Evolutionary conservation across 2,113 vertebrate genomes (phyloP).

Genomic region (Platycercus adscitus): DNA sequence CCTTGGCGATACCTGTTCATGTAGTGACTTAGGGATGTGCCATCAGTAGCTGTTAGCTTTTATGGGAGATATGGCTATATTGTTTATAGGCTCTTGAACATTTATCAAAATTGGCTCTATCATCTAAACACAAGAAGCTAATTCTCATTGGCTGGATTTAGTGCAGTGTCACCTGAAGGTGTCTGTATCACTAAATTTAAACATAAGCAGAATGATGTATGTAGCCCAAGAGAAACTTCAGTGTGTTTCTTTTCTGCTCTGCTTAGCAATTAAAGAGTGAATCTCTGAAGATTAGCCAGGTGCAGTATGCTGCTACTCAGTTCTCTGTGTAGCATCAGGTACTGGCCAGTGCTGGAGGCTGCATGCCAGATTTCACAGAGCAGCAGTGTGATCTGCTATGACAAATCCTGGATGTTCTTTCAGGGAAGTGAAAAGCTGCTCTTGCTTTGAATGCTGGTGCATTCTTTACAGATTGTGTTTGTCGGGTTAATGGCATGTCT

Average conservation of each 20-base stretch:
- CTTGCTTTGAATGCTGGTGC: neutral
- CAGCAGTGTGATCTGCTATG: neutral
- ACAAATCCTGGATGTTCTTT: slow-evolving; percentile 2
- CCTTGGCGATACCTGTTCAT: neutral
- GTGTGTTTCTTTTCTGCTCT: neutral
- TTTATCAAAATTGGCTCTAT: neutral
- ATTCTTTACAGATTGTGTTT: neutral
- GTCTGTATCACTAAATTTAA: slow-evolving; percentile 22
- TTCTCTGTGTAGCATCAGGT: slow-evolving; percentile 1
- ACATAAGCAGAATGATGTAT: slow-evolving; percentile 1
- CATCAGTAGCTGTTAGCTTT: neutral
- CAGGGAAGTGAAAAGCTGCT: neutral
- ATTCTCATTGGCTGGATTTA: slow-evolving; percentile 39
- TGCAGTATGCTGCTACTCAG: slow-evolving; percentile 18
- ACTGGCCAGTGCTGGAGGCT: neutral
- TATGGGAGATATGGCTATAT: neutral
- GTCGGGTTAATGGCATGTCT: neutral
- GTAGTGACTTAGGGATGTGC: neutral
- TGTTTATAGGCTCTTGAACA: neutral
- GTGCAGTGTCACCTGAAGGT: slow-evolving; percentile 16
- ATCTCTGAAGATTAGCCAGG: slow-evolving; percentile 34
- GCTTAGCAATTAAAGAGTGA: slow-evolving; percentile 3
- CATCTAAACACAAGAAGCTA: neutral
- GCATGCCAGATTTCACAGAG: neutral
- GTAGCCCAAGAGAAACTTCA: neutral